Evolutionary conservation across 2,797 vertebrate genomes (phyloP).

Genomic region (Etheostoma perlongum): DNA sequence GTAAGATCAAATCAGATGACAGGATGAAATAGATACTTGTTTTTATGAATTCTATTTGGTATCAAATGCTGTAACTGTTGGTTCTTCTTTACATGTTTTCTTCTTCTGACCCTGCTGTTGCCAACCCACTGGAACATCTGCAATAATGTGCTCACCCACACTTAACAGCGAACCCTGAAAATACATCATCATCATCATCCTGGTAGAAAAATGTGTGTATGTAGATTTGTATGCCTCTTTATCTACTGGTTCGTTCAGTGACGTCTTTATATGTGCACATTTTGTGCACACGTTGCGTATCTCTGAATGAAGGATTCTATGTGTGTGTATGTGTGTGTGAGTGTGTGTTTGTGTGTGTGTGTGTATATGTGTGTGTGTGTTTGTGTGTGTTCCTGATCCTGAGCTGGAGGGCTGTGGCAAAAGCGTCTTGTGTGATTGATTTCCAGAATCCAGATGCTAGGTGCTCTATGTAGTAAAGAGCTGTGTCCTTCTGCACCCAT

Average conservation of each 20-base stretch:
- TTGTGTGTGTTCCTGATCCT: slow-evolving; percentile 39
- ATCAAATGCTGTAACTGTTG: slow-evolving; percentile 15
- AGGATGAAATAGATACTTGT: slow-evolving; percentile 2
- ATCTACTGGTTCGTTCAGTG: slow-evolving; percentile 49
- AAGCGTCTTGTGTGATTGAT: slow-evolving; percentile 73
- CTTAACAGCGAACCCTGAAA: slow-evolving; percentile 55
- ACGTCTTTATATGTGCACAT: slow-evolving; percentile 47
- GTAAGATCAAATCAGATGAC: slow-evolving; percentile 7
- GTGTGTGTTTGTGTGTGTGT: not conserved
- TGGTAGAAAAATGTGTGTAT: slow-evolving; percentile 29
- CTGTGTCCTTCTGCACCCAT: slow-evolving; percentile 49
- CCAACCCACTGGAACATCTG: slow-evolving; percentile 73
- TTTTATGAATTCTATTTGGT: not conserved
- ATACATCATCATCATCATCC: slow-evolving; percentile 67
- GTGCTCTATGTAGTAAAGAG: slow-evolving; percentile 51
- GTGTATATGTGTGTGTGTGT: slow-evolving; percentile 10
- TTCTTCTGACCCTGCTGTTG: slow-evolving; percentile 50
- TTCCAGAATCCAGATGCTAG: slow-evolving; percentile 68
- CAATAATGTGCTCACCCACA: slow-evolving; percentile 65
- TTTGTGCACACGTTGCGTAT: not conserved
- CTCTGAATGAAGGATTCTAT: slow-evolving; percentile 23
- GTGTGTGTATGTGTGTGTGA: slow-evolving; percentile 9
- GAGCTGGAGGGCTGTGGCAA: slow-evolving; percentile 71
- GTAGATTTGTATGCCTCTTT: slow-evolving; percentile 42
- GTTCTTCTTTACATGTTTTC: not conserved